These are phyloP conservation scores for Leptogaster cylindrica DNA, from an alignment of 2,888 invertebrate species.

Conservation along the genomic window DNA sequence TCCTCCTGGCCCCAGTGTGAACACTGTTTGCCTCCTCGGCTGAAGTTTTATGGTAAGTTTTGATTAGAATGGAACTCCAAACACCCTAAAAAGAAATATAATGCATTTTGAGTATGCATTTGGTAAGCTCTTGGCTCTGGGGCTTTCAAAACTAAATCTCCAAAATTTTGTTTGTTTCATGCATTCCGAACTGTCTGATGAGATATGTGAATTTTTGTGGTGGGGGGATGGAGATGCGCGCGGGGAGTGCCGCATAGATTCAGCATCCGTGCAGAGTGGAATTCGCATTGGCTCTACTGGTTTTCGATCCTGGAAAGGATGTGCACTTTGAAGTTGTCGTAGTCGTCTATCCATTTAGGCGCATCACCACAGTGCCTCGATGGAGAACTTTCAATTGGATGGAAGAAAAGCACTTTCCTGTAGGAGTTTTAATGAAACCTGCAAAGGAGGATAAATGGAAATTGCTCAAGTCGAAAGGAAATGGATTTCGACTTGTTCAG, in stretches of 20 bases:
- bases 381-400: constrained; percentile 31
- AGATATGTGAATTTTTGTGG: no score
- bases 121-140: constrained; percentile 5
- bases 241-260: background rate
- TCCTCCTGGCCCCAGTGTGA: background rate
- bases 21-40: background rate
- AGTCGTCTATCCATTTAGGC: constrained; percentile 33
- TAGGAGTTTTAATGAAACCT: constrained; percentile 33
- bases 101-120: constrained; percentile 29
- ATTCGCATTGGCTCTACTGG: background rate
- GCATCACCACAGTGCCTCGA: constrained; percentile 24
- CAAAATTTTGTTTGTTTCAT: constrained; percentile 37
- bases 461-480: constrained; percentile 29
- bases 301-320: constrained; percentile 5
- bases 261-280: background rate
- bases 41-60: constrained; percentile 35
- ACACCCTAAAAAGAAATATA: constrained; percentile 30
- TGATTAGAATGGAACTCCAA: constrained; percentile 33
- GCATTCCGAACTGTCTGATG: background rate
- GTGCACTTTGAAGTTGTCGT: constrained; percentile 29
- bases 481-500: constrained; percentile 34
- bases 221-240: background rate
- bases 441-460: constrained; percentile 37
- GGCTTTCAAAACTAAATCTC: constrained; percentile 29
- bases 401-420: constrained; percentile 32